A percentile compares a stretch with the other conserved stretches of the same genome.
Conservation (phyloP, 2,113 vertebrate species). For the Nettapus auritus region DNA sequence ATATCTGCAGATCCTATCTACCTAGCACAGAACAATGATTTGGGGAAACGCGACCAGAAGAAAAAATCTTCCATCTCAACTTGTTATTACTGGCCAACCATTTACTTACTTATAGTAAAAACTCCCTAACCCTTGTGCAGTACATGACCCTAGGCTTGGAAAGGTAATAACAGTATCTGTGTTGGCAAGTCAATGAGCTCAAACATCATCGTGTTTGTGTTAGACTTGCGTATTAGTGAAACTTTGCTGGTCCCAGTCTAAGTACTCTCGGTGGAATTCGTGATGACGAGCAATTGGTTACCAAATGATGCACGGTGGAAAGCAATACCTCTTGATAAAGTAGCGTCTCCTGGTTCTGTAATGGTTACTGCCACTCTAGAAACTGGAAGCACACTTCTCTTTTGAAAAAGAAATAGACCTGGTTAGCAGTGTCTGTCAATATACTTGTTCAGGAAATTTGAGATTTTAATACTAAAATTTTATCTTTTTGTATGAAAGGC, state of each 20-base stretch:
- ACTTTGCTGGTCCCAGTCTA: not conserved
- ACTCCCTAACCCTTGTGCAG: not conserved
- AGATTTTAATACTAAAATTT: not conserved
- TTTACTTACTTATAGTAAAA: not conserved
- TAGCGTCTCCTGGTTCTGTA: not conserved
- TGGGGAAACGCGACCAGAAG: not conserved
- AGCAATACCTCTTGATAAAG: not conserved
- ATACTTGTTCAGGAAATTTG: not conserved
- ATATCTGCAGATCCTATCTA: not conserved
- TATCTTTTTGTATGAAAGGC: not conserved
- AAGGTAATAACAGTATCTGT: not conserved
- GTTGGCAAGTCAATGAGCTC: not conserved
- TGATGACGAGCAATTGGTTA: not conserved
- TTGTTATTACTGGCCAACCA: not conserved
- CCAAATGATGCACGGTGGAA: not conserved
- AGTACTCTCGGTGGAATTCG: not conserved
- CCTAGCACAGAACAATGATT: not conserved
- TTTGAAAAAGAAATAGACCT: not conserved
- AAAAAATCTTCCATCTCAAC: not conserved
- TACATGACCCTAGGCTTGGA: not conserved
- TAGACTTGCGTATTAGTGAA: not conserved
- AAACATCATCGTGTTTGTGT: not conserved
- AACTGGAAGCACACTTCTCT: not conserved
- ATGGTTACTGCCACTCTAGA: not conserved
- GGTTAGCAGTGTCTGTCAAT: not conserved